phyloP scores from a whole-genome alignment of 2,888 invertebrate species.

The Acanthoscelides obtectus region DNA sequence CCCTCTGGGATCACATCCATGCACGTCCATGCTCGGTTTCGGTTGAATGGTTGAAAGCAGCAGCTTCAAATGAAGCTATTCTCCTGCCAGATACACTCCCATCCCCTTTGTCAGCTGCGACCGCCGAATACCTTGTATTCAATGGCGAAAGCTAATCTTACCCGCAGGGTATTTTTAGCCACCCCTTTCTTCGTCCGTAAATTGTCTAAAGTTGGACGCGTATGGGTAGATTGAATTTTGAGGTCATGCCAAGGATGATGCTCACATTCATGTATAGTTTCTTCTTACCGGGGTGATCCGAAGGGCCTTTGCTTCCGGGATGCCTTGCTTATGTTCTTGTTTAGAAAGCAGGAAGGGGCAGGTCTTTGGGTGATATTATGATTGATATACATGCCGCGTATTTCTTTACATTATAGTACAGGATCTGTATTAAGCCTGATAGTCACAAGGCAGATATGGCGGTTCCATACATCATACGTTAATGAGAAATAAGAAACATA shows the following conservation, averaged over 20 bases:
- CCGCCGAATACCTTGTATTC: neutral
- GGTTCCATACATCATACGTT: too few relatives aligned
- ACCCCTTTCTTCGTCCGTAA: neutral
- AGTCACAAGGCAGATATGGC: too few relatives aligned
- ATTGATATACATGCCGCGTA: too few relatives aligned
- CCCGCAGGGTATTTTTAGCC: neutral
- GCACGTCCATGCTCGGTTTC: neutral
- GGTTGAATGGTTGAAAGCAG: neutral
- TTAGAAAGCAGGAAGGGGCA: too few relatives aligned
- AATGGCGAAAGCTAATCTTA: neutral
- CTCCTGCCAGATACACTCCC: neutral
- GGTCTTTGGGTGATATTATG: too few relatives aligned
- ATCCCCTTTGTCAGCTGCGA: neutral
- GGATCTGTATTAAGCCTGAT: too few relatives aligned
- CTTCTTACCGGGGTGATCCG: too few relatives aligned
- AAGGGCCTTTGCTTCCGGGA: too few relatives aligned
- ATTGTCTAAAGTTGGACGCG: neutral
- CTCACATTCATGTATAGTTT: too few relatives aligned
- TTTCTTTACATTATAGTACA: too few relatives aligned
- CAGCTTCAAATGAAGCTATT: neutral
- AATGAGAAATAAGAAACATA: too few relatives aligned
- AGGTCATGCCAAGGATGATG: neutral
- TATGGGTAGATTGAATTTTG: neutral
- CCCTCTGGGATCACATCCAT: neutral
- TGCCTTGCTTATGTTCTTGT: too few relatives aligned